Percentiles rank a stretch among this genome's conserved stretches.
phyloP scores from a whole-genome alignment of 2,888 invertebrate genomes.

The Drosophila siamana region DNA sequence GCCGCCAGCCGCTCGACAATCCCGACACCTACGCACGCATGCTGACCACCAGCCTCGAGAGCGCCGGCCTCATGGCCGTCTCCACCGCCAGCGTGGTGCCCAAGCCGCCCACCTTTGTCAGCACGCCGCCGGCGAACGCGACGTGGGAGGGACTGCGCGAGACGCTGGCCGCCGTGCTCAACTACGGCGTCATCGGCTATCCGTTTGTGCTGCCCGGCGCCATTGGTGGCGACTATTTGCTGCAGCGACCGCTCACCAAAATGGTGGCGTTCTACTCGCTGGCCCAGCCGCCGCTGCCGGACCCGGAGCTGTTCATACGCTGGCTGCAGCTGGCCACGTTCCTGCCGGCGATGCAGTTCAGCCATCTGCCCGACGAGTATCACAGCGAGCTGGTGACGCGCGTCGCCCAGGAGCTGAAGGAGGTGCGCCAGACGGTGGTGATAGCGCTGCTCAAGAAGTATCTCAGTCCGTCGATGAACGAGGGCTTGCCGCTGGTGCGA shows the following conservation, averaged over 20 bases:
- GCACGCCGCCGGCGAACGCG: constrained; percentile 93
- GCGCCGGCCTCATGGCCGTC: constrained; percentile 90
- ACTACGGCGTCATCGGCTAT: constrained; percentile 95
- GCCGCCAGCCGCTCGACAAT: constrained; percentile 90
- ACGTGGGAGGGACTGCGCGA: constrained; percentile 94
- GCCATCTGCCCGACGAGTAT: constrained; percentile 95
- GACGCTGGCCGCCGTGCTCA: constrained; percentile 94
- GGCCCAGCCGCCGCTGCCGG: constrained; percentile 88
- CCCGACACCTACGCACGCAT: constrained; percentile 93
- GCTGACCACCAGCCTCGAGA: constrained; percentile 87
- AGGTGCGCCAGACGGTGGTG: constrained; percentile 91
- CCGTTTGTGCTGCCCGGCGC: constrained; percentile 97
- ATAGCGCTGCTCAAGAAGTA: constrained; percentile 92
- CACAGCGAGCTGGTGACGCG: constrained; percentile 91
- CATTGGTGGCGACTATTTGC: constrained; percentile 94
- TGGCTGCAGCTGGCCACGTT: constrained; percentile 97
- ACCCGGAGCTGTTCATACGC: constrained; percentile 93
- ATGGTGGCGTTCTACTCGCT: constrained; percentile 86
- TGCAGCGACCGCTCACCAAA: constrained; percentile 86
- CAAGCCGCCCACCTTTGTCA: constrained; percentile 93
- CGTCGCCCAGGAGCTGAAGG: constrained; percentile 91
- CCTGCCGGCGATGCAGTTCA: constrained; percentile 96
- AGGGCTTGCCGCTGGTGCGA: constrained; percentile 93
- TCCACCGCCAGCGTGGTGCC: constrained; percentile 93
- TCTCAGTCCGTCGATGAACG: constrained; percentile 91